Conservation (phyloP, 2,797 vertebrate genomes). For the Eurystomus glaucurus region DNA sequence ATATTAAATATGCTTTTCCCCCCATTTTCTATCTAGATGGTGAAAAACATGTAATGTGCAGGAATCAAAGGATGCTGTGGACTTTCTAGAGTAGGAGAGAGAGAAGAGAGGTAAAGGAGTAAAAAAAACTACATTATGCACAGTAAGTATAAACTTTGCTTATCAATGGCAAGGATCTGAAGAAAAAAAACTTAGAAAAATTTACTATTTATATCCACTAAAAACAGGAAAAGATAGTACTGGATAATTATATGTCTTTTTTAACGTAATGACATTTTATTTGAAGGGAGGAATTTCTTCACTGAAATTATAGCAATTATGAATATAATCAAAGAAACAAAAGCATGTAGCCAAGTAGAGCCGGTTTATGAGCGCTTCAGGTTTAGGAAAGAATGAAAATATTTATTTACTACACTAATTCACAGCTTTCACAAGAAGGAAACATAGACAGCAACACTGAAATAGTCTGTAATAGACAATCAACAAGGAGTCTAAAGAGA, state of each 20-base stretch:
- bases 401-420: background rate
- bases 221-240: background rate
- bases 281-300: background rate
- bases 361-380: background rate
- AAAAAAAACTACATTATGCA: background rate
- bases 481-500: background rate
- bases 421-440: background rate
- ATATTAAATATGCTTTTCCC: background rate
- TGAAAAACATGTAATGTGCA: background rate
- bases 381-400: background rate
- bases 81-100: background rate
- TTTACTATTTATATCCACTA: background rate
- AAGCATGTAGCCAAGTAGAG: background rate
- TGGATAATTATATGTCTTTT: background rate
- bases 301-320: background rate
- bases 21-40: background rate
- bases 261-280: background rate
- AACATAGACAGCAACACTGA: background rate
- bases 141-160: background rate
- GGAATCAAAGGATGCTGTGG: background rate
- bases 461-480: background rate
- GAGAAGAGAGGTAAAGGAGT: background rate
- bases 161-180: background rate
- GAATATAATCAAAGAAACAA: background rate
- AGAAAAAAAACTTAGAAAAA: background rate